Base-by-base conservation (phyloP, 2,113 vertebrate genomes). In the Ellobius talpinus region DNA sequence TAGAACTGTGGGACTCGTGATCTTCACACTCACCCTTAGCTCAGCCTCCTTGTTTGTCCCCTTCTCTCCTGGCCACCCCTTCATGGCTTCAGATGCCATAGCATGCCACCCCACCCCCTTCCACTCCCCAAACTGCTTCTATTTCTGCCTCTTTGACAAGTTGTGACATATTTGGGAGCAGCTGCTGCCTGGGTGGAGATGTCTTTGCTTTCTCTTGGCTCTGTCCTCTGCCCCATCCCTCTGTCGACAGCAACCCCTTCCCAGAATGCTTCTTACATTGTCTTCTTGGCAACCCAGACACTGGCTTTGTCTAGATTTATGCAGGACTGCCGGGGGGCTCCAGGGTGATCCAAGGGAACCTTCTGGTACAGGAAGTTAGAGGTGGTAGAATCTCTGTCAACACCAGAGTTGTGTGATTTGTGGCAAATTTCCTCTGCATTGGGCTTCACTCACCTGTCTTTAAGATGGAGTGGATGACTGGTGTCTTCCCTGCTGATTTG, bases 101-200 rank as follows among this genome's bases (percentile, higher is more conserved):
- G 61, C n/a, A 23, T 73, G 79, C 88, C 86, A 16, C 95, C 73
- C 96, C 90, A 58, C 96, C 93, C 96, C 95, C 92, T 77, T 89
- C 87, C 12, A 0, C 85, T 96, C 93, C 61, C 87, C 61, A 63
- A 66, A 74, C 93, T 95, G 95, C 97, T 97, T 98, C 98, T 98
- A 98, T 98, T 98, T 98, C 98, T 98, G 98, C 98, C 16, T 1
- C 96, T 98, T 97, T 99, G 99, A 99, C 99, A 99, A 99, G 99
- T 98, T 96, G 86, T 98, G 99, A 99, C 99, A 99, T 98, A 99
- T 99, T 99, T 99, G 98, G 97, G 98, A 99, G 99, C 99, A 99
- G 99, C 99, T 99, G 99, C 98, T 98, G 98, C 98, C 98, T 66
- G 98, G 79, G 26, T 97, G 98, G 98, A 98, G 98, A 98, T 98